Base-by-base conservation (phyloP, 2,888 invertebrate genomes). In the Apomyelois bistriatella region DNA sequence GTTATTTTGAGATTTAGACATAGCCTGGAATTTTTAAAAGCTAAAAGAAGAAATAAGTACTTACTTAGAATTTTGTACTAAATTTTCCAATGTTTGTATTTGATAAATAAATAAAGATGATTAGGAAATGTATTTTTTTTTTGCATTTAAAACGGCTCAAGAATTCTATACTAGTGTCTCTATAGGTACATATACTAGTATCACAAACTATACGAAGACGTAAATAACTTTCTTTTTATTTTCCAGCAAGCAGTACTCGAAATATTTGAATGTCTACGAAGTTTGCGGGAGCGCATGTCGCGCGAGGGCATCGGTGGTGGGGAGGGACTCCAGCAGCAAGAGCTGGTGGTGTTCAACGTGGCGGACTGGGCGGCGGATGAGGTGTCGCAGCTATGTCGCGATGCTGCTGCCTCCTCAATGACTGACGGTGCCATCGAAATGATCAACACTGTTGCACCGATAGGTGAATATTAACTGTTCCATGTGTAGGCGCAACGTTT, bases 351-450 rank as follows among this genome's bases (percentile, higher is more conserved):
- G 48, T 83, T 85, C 59, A 88, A 88, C 58, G 89, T 90, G 30
- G 82, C 78, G 0, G 87, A 89, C 60, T 89, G 89, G 90, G 72
- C 86, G 1, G 58, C 77, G 0, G 82, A 86, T 3, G 89, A 90
- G 58, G 68, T 90, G 8, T 59, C 82, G 0, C 81, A 85, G 52
- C 66, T 87, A 9, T 86, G 82, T 54, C 79, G 74, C 6, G 81
- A 84, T 40, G 80, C 79, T 8, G 65, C 66, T 5, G 68, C 72
- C 5, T 67, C 76, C 7, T 67, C 76, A 1, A 59, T 60, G 12
- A 61, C 66, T 0, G 79, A 82, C 6, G 74, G 74, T 12, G 79
- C 79, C 12, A 56, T 69, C 5, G 81, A 85, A 36, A 30, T 83
- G 6, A 71, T 87, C 28, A 76, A 69, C 47, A 73, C 67, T 30